phyloP scores from a whole-genome alignment of 2,113 vertebrate genomes.

The Podilymbus podiceps region DNA sequence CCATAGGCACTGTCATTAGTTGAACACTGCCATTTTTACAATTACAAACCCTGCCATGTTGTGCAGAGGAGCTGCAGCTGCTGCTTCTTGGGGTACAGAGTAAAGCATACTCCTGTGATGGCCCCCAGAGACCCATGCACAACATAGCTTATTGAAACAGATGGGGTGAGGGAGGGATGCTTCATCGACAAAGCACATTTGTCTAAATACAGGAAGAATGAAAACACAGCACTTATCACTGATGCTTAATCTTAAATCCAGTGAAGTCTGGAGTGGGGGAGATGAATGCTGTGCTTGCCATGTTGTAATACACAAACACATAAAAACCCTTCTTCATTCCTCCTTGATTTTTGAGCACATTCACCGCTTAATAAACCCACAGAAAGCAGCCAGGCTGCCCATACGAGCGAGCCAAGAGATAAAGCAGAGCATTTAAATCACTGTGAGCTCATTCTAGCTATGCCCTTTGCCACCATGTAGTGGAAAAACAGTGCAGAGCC shows the following conservation, averaged over 20 bases:
- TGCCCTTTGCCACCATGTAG: neutral
- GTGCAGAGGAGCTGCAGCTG: neutral
- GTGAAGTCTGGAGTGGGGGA: neutral
- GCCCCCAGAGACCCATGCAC: neutral
- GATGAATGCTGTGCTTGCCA: neutral
- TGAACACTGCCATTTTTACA: constrained; percentile 8
- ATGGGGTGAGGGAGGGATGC: neutral
- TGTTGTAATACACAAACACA: neutral
- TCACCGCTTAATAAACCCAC: neutral
- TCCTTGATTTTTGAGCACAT: constrained; percentile 13
- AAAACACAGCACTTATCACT: constrained; percentile 16
- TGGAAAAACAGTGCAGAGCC: neutral
- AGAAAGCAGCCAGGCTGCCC: neutral
- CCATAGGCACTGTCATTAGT: neutral
- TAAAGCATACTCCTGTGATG: neutral
- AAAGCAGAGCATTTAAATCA: neutral
- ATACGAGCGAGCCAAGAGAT: neutral
- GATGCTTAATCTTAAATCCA: constrained; percentile 13
- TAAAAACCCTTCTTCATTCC: neutral
- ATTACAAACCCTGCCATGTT: neutral
- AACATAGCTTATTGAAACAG: constrained; percentile 19
- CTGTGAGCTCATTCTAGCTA: neutral
- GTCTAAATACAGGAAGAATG: constrained; percentile 39
- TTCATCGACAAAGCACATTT: constrained; percentile 39
- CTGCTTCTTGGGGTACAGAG: neutral